Percentiles rank a stretch among this genome's conserved stretches.
Conservation (phyloP, 2,888 invertebrate genomes). For the Anthophora plumipes region DNA sequence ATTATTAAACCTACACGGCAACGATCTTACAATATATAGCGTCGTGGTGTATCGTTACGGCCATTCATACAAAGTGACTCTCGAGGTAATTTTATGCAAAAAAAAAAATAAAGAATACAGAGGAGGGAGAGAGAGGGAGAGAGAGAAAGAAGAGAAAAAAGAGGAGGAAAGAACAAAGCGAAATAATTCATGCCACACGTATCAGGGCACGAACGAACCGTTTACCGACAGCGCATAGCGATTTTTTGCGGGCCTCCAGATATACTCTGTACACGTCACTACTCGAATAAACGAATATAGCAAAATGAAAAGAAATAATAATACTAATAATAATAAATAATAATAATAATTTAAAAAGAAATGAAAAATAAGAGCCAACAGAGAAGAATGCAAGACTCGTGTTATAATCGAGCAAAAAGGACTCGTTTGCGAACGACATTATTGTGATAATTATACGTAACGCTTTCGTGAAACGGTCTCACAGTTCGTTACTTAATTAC, state of each 20-base stretch:
- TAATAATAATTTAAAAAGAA: slow-evolving; percentile 7
- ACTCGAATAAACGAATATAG: slow-evolving; percentile 57
- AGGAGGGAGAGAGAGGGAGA: neutral
- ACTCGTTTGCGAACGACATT: slow-evolving; percentile 64
- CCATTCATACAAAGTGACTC: slow-evolving; percentile 23
- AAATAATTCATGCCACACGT: slow-evolving; percentile 18
- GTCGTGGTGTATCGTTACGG: slow-evolving; percentile 13
- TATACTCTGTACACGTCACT: slow-evolving; percentile 71
- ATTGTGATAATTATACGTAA: slow-evolving; percentile 65
- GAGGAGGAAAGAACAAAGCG: neutral
- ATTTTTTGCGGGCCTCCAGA: slow-evolving; percentile 71
- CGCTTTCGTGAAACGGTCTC: slow-evolving; percentile 58
- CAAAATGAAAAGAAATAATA: too few relatives aligned
- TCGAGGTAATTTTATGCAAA: slow-evolving; percentile 13
- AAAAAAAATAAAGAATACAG: too few relatives aligned
- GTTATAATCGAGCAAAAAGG: slow-evolving; percentile 59
- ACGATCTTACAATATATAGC: too few relatives aligned
- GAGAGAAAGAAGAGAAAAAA: neutral
- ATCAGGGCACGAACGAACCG: slow-evolving; percentile 30
- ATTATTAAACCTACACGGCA: too few relatives aligned
- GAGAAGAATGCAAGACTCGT: slow-evolving; percentile 58
- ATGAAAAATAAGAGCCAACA: slow-evolving; percentile 47
- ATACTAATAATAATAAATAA: too few relatives aligned
- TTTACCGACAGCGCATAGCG: slow-evolving; percentile 67
- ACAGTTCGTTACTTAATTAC: slow-evolving; percentile 67